phyloP scores from a whole-genome alignment of 2,797 vertebrate species.

The Podargus strigoides region DNA sequence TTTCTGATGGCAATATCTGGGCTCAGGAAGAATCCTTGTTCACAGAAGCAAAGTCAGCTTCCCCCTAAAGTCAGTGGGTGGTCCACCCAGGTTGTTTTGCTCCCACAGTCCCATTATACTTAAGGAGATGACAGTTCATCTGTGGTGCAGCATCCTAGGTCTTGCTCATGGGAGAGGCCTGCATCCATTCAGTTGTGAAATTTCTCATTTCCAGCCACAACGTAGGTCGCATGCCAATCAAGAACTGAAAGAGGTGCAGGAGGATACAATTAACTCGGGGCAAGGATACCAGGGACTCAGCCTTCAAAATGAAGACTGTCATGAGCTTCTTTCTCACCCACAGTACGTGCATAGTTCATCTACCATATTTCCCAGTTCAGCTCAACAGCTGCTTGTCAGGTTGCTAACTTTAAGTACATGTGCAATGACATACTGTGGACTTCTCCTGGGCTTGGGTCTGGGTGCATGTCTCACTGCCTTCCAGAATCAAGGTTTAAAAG shows the following conservation, averaged over 20 bases:
- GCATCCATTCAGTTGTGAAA: neutral
- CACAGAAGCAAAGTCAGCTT: neutral
- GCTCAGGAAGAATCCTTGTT: neutral
- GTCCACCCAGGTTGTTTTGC: neutral
- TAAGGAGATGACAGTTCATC: neutral
- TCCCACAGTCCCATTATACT: neutral
- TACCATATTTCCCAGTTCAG: neutral
- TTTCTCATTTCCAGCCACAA: neutral
- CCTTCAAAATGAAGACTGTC: neutral
- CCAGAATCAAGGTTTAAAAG: neutral
- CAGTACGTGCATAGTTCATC: neutral
- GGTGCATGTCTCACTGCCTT: neutral
- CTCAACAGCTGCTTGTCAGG: neutral
- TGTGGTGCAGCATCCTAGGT: neutral
- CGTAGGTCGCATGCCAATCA: neutral
- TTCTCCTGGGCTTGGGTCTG: neutral
- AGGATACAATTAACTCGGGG: neutral
- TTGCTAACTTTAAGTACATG: neutral
- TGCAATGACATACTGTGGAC: neutral
- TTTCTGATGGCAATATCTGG: neutral
- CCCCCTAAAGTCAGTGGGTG: neutral
- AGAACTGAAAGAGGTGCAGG: neutral
- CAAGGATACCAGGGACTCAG: neutral
- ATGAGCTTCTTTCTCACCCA: neutral
- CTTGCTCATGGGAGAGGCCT: neutral